Conservation (phyloP, 1,140 invertebrate species). For the Achatina immaculata region DNA sequence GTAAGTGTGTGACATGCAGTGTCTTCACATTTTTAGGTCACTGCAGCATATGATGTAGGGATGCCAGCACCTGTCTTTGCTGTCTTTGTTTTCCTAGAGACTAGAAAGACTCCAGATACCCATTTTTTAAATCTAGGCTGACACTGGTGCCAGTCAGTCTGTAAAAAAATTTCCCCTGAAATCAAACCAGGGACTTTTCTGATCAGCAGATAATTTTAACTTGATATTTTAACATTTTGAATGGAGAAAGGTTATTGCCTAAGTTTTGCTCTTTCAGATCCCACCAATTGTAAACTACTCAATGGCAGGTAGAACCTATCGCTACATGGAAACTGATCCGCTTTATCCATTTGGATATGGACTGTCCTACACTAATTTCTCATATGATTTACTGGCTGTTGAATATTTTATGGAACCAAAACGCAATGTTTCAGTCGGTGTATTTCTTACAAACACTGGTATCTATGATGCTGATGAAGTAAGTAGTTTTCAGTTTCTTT, state of each 20-base stretch:
- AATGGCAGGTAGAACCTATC: constrained; percentile 58
- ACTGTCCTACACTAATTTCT: constrained; percentile 57
- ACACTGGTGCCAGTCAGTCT: too few species aligned
- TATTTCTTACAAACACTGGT: constrained; percentile 47
- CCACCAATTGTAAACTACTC: constrained; percentile 56
- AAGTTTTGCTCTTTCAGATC: constrained; percentile 43
- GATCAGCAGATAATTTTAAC: not conserved
- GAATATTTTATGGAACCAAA: constrained; percentile 20
- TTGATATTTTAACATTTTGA: too few species aligned
- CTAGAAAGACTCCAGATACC: not conserved
- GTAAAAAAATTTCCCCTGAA: too few species aligned
- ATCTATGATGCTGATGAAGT: constrained; percentile 52
- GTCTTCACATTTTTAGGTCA: too few species aligned
- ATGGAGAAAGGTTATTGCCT: not conserved
- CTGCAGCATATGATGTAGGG: too few species aligned
- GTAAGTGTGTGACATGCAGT: too few species aligned
- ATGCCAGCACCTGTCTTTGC: too few species aligned
- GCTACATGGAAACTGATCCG: constrained; percentile 50
- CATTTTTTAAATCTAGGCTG: too few species aligned
- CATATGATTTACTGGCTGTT: constrained; percentile 42
- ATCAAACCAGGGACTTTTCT: not conserved
- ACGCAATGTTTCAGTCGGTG: constrained; percentile 26
- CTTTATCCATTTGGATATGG: constrained; percentile 62
- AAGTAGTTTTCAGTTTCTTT: not conserved
- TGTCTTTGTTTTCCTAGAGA: too few species aligned